Percentiles rank a stretch among this genome's conserved stretches.
Evolutionary conservation across 1,140 invertebrate genomes (phyloP).

Genomic region (Tenebrio molitor): DNA sequence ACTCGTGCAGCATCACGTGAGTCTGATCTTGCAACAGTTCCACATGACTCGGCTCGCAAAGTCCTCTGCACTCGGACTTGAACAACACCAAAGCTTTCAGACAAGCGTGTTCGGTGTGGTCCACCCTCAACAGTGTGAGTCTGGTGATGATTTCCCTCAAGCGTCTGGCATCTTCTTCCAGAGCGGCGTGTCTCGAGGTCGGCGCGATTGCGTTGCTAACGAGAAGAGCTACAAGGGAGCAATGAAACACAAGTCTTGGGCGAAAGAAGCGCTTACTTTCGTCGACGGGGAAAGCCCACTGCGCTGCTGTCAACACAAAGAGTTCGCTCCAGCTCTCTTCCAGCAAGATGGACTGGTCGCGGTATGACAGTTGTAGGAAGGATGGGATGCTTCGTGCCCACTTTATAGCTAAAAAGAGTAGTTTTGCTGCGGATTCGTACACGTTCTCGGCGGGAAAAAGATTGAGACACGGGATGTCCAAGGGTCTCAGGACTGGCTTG

Average conservation of each 20-base stretch:
- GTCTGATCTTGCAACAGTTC: constrained; percentile 84
- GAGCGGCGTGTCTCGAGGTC: constrained; percentile 60
- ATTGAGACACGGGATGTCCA: constrained; percentile 61
- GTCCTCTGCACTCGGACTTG: constrained; percentile 80
- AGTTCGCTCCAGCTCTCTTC: constrained; percentile 87
- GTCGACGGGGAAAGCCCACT: constrained; percentile 82
- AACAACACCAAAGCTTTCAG: constrained; percentile 87
- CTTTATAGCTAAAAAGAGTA: constrained; percentile 82
- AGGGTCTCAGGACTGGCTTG: constrained; percentile 50
- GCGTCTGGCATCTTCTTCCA: constrained; percentile 67
- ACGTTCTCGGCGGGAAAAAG: constrained; percentile 73
- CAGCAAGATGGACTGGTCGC: constrained; percentile 80
- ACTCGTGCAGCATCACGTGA: constrained; percentile 80
- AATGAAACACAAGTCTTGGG: constrained; percentile 1
- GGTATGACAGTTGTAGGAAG: constrained; percentile 78
- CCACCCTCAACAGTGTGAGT: constrained; percentile 76
- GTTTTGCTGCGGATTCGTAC: constrained; percentile 82
- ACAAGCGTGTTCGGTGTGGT: constrained; percentile 88
- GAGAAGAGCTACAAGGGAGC: constrained; percentile 60
- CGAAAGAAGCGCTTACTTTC: constrained; percentile 70
- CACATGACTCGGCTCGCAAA: constrained; percentile 74
- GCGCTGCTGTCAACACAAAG: constrained; percentile 86
- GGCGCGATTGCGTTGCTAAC: constrained; percentile 65
- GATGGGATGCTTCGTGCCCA: constrained; percentile 84
- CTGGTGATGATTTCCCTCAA: constrained; percentile 73